These are phyloP conservation scores for Drosophila demipolita DNA, from an alignment of 2,888 invertebrate genomes.

Conservation along the genomic window DNA sequence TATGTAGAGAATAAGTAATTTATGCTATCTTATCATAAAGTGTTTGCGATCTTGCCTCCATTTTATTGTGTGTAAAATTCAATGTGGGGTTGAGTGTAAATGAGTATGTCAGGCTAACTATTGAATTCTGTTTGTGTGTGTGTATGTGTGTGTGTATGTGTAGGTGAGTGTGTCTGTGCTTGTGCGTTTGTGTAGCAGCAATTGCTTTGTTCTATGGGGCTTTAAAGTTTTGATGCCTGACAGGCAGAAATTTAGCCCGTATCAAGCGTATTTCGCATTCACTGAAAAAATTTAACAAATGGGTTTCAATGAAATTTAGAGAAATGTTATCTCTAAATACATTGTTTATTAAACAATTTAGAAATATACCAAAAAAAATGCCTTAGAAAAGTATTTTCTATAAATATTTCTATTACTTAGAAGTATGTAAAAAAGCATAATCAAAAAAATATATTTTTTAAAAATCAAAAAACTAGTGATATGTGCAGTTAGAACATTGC, in stretches of 20 bases:
- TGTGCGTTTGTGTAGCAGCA: slow-evolving; percentile 14
- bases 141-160: slow-evolving; percentile 2
- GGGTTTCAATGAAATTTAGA: background rate
- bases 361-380: accelerated
- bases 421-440: background rate
- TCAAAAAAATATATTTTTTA: background rate
- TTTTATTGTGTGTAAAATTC: slow-evolving; percentile 66
- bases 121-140: slow-evolving; percentile 22
- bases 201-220: slow-evolving; percentile 51
- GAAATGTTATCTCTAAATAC: background rate
- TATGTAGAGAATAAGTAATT: slow-evolving; percentile 31
- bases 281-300: background rate
- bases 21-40: slow-evolving; percentile 52
- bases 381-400: background rate
- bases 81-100: slow-evolving; percentile 63
- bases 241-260: slow-evolving; percentile 44
- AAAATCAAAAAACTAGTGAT: background rate
- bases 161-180: slow-evolving; percentile 19
- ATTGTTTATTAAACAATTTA: background rate
- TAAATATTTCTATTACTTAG: background rate
- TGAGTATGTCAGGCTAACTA: slow-evolving; percentile 30
- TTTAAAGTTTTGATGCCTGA: slow-evolving; percentile 50
- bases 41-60: slow-evolving; percentile 42
- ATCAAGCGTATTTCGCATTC: slow-evolving; percentile 9
- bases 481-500: background rate